Evolutionary conservation across 2,797 vertebrate species (phyloP), one percentile per base, ranked within the genome.

Genomic region (Xerus rutilus): DNA sequence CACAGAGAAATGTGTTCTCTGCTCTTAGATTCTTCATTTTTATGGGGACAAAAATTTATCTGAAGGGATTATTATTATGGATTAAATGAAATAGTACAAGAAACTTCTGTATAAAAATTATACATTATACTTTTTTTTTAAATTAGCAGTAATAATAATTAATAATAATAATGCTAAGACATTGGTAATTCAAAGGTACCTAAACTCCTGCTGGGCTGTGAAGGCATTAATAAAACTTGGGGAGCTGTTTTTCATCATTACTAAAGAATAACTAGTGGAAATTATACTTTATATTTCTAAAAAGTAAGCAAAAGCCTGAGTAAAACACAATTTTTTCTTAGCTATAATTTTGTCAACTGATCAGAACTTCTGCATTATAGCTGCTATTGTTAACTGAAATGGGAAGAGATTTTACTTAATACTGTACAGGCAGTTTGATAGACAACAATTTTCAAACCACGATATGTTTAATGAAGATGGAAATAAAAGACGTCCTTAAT

Each of bases 361-460:
- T 81, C 14, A 92, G 18, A 92, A 81, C n/a, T 92, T 91, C 43
- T 76, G 39, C 89, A 86, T 77, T 90, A 81, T 69, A 17, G 4
- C 15, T 87, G 9, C 28, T 87, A 20, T 74, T 73, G n/a, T 72
- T 81, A 76, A 86, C 32, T 91, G 90, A 88, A 93, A 35, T 39
- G 32, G 25, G 4, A 95, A 67, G 10, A 92, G 79, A 76, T 35
- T 83, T 85, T 85, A 81, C 65, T 84, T 32, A 45, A 32, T 30
- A 39, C 4, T 54, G 4, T 43, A 15, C 18, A 52, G 43, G 25
- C n/a, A 45, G 11, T 73, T 57, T 81, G 35, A 88, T n/a, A 39
- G 25, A 39, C 4, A 25, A 21, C 8, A 84, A 18, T 45, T 69
- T 95, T 93, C 28, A 76, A 93, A 85, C 82, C 32, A 93, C 12